phyloP scores from a whole-genome alignment of 2,888 invertebrate species.

The Ichneumoninae sp. region DNA sequence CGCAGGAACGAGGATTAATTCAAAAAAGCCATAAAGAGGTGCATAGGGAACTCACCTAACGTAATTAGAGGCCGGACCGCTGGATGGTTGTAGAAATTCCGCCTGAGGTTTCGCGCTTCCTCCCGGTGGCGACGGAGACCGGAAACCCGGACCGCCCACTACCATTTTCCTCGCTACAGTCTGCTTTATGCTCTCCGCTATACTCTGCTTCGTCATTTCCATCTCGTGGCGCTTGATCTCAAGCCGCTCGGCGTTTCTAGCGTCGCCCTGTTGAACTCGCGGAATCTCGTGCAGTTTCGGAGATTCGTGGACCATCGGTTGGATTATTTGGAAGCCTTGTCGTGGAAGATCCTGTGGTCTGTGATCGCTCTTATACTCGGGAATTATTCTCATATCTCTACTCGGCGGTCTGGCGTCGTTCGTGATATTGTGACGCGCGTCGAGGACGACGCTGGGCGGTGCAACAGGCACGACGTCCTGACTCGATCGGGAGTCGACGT shows the following conservation, averaged over 20 bases:
- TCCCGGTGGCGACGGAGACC: slow-evolving; percentile 86
- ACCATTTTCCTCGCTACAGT: slow-evolving; percentile 87
- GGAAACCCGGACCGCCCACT: slow-evolving; percentile 87
- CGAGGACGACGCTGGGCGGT: slow-evolving; percentile 8
- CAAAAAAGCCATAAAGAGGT: neutral
- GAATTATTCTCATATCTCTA: slow-evolving; percentile 69
- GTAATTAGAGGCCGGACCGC: slow-evolving; percentile 82
- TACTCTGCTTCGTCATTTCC: slow-evolving; percentile 87
- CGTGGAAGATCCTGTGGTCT: slow-evolving; percentile 53
- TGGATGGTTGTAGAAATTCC: slow-evolving; percentile 83
- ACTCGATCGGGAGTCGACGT: slow-evolving; percentile 67
- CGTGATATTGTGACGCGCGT: slow-evolving; percentile 15
- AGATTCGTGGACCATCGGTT: slow-evolving; percentile 70
- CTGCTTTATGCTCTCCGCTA: slow-evolving; percentile 84
- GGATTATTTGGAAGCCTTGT: slow-evolving; percentile 71
- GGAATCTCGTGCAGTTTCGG: slow-evolving; percentile 70
- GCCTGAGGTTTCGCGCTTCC: slow-evolving; percentile 85
- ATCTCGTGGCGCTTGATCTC: slow-evolving; percentile 82
- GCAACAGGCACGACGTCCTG: slow-evolving; percentile 57
- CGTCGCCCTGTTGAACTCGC: slow-evolving; percentile 59
- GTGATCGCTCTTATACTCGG: slow-evolving; percentile 68
- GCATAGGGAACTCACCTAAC: slow-evolving; percentile 74
- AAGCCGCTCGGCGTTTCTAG: slow-evolving; percentile 73
- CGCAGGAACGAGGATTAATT: slow-evolving; percentile 1
- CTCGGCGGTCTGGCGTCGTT: slow-evolving; percentile 68